Base-by-base conservation (phyloP, 1,140 invertebrate species). In the Schlechtendalia chinensis region DNA sequence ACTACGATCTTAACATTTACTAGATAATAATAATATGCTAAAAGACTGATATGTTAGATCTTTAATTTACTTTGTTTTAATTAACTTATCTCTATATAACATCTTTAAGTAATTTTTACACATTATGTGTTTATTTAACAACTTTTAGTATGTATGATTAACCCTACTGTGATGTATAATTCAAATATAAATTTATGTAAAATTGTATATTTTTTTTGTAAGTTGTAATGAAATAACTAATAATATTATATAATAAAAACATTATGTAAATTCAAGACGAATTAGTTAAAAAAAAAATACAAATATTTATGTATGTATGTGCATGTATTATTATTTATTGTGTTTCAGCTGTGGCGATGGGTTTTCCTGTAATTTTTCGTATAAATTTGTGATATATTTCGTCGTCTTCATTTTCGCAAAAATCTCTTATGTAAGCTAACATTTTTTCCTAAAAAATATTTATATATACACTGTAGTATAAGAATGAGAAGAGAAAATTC, bases 11-110 rank as follows among this genome's bases (percentile, higher is more conserved):
- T 79, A 50, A 45, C 6, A 50, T 79, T 47, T 47, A 79, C 39
- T 79, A 79, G 75, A 27, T 45, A n/a, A 79, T 61, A 29, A 27
- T 47, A 8, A 79, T 50, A 39, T 47, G 22, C 22, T 6, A 47
- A 77, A 77, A 79, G 75, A 79, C 75, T 79, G 75, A 79, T 77
- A 27, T 47, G 8, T 24, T 79, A 79, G 58, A 79, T 79, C 72
- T 77, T 63, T 47, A 59, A 32, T 58, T 32, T 32, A 45, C 12
- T 59, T 63, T 19, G 47, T 2, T 10, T 11, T 77, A 17, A 16
- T 61, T 59, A 22, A 22, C 1, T 75, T 0, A 50, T 74, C 4
- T 27, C 17, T 75, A 0, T 32, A 58, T 59, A 12, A 61, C 17
- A 63, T n/a, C 58, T n/a, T 56, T 63, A 61, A 79, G 58, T 19